Evolutionary conservation across 2,888 invertebrate genomes (phyloP).

Genomic region (Acleris literana): DNA sequence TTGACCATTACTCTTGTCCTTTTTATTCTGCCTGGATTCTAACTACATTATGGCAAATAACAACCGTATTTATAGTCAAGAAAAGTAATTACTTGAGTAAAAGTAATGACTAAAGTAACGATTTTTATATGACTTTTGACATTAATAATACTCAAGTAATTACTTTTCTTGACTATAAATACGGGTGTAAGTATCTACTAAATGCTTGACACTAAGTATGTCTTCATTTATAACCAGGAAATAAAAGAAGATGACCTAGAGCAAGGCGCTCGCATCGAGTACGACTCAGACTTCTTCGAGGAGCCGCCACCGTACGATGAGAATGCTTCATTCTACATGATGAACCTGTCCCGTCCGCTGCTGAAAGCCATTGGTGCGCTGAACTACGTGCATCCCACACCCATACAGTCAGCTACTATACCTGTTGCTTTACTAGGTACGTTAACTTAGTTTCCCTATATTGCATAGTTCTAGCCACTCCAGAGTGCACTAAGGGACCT

Average conservation of each 20-base stretch:
- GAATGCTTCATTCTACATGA: slow-evolving; percentile 92
- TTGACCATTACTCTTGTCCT: too few species aligned
- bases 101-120: too few species aligned
- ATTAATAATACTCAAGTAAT: too few species aligned
- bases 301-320: slow-evolving; percentile 87
- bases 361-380: slow-evolving; percentile 94
- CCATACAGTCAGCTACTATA: slow-evolving; percentile 97
- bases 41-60: too few species aligned
- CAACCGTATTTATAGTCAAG: too few species aligned
- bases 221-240: slow-evolving; percentile 2
- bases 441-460: slow-evolving; percentile 23
- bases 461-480: too few species aligned
- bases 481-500: too few species aligned
- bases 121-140: too few species aligned
- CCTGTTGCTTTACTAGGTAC: slow-evolving; percentile 93
- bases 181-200: too few species aligned
- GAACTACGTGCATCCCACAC: slow-evolving; percentile 97
- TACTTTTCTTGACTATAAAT: too few species aligned
- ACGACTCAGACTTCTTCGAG: slow-evolving; percentile 82
- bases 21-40: too few species aligned
- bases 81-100: too few species aligned
- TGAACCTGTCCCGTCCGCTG: slow-evolving; percentile 97
- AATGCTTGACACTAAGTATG: background rate
- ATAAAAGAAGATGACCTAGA: slow-evolving; percentile 74
- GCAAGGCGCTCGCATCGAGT: slow-evolving; percentile 65